phyloP scores from a whole-genome alignment of 64 coral and sea anemone species.

The Stichodactyla mertensii region DNA sequence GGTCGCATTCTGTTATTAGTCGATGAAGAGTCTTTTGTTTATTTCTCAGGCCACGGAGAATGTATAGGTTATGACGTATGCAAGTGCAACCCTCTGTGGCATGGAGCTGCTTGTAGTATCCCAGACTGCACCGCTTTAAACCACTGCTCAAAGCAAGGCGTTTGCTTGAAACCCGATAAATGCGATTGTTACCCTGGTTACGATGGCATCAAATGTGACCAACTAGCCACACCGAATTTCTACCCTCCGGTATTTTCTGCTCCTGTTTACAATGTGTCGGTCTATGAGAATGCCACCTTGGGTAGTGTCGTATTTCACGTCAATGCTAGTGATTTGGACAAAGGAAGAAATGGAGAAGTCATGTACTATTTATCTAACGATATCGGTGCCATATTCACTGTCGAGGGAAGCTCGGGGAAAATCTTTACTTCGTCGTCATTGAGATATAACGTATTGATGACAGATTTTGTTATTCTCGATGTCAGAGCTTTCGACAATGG shows the following conservation, averaged over 20 bases:
- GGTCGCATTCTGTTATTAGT: background rate
- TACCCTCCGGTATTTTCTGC: constrained; percentile 51
- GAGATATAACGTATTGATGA: constrained; percentile 34
- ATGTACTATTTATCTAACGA: constrained; percentile 33
- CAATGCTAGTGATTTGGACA: constrained; percentile 62
- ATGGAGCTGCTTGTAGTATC: constrained; percentile 51
- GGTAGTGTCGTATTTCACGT: constrained; percentile 43
- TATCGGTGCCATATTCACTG: constrained; percentile 12
- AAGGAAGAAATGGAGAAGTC: constrained; percentile 52
- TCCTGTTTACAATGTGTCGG: constrained; percentile 38
- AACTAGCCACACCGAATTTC: constrained; percentile 35
- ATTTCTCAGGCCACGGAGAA: constrained; percentile 44
- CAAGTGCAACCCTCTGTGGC: constrained; percentile 46
- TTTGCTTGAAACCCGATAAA: constrained; percentile 51
- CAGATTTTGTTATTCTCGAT: constrained; percentile 19
- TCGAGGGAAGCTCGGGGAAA: constrained; percentile 43
- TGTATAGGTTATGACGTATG: constrained; percentile 55
- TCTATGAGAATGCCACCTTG: constrained; percentile 44
- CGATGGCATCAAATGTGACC: constrained; percentile 52
- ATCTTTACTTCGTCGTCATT: constrained; percentile 37
- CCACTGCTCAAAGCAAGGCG: constrained; percentile 64
- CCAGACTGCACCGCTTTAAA: constrained; percentile 54
- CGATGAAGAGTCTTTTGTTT: background rate
- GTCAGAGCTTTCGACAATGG: constrained; percentile 60
- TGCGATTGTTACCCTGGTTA: constrained; percentile 58